Percentiles rank a stretch among this genome's conserved stretches.
Evolutionary conservation across 2,797 vertebrate genomes (phyloP).

Genomic region (Pseudochaenichthys georgianus): DNA sequence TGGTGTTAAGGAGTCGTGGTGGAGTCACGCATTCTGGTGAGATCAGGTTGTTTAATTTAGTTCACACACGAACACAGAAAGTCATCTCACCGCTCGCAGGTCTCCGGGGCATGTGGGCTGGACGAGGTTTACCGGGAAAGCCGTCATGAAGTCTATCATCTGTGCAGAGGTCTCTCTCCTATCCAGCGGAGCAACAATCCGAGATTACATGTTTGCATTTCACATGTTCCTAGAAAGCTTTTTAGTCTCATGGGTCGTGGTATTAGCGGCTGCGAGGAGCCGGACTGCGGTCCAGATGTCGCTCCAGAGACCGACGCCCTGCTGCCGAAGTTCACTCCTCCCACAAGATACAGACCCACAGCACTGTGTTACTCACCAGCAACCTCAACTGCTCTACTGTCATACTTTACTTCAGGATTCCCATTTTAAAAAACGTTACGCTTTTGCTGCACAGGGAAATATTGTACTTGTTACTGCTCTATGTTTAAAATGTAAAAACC

Average conservation of each 20-base stretch:
- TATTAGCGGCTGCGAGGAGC: not conserved
- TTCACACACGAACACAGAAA: too few species aligned
- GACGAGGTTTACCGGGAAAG: slow-evolving; percentile 27
- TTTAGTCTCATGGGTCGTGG: slow-evolving; percentile 34
- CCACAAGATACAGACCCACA: too few species aligned
- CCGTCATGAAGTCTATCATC: slow-evolving; percentile 59
- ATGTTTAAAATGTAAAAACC: too few species aligned
- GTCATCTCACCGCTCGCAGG: slow-evolving; percentile 45
- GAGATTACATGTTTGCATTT: slow-evolving; percentile 56
- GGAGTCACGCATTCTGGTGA: too few species aligned
- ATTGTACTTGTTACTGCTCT: too few species aligned
- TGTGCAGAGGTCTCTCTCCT: slow-evolving; percentile 34
- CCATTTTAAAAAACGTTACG: too few species aligned
- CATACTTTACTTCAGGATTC: too few species aligned
- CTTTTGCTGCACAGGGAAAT: too few species aligned
- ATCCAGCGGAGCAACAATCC: slow-evolving; percentile 24
- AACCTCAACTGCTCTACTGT: too few species aligned
- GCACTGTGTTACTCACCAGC: slow-evolving; percentile 18
- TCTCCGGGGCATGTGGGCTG: slow-evolving; percentile 16
- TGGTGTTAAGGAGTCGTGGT: too few species aligned
- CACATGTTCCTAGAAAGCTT: not conserved
- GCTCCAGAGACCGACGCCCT: slow-evolving; percentile 19
- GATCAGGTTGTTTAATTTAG: too few species aligned
- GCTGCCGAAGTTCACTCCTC: slow-evolving; percentile 41
- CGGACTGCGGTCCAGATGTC: not conserved